Evolutionary conservation across 2,797 vertebrate genomes (phyloP).

Genomic region (Carduelis carduelis): DNA sequence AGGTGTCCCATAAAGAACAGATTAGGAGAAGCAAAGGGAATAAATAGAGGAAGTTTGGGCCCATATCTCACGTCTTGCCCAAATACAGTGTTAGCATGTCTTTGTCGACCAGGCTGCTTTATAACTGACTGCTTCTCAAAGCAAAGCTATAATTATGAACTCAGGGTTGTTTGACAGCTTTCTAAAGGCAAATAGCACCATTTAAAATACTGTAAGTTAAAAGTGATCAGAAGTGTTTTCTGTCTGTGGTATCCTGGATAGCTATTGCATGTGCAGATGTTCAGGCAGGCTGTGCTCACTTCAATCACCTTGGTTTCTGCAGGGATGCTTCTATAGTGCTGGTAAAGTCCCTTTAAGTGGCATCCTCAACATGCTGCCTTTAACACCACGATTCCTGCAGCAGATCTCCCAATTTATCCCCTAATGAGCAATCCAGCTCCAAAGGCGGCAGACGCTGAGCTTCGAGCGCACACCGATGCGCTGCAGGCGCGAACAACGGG

Average conservation of each 20-base stretch:
- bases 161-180: conserved; percentile 5
- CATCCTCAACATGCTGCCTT: background rate
- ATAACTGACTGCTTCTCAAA: conserved; percentile 1
- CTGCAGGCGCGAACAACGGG: too few relatives aligned
- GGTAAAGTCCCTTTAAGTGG: background rate
- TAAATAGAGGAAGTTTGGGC: background rate
- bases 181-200: conserved; percentile 11
- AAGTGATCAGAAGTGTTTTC: background rate
- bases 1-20: background rate
- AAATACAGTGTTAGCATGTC: background rate
- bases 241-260: background rate
- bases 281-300: background rate
- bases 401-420: background rate
- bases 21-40: conserved; percentile 19
- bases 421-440: background rate
- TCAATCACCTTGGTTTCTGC: background rate
- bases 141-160: conserved; percentile 24
- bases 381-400: background rate
- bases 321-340: background rate
- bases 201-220: background rate
- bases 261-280: background rate
- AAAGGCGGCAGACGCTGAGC: background rate
- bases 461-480: background rate
- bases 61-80: background rate
- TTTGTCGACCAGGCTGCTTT: background rate